phyloP scores from a whole-genome alignment of 35 echinoderm and acorn worm species.

The Eucidaris tribuloides region DNA sequence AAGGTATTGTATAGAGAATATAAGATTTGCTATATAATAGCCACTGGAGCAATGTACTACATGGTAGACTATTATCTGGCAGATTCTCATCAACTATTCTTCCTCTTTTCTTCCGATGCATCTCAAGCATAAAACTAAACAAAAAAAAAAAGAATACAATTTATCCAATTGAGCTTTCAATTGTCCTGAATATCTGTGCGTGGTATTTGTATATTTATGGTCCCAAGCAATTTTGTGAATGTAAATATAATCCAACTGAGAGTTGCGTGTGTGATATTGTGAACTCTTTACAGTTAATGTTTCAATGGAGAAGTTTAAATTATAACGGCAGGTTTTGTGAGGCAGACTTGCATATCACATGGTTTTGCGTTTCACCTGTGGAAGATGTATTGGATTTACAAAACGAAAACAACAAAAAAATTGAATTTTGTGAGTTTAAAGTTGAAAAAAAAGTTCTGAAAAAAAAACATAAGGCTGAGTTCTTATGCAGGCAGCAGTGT shows the following conservation, averaged over 20 bases:
- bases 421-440: too few species aligned
- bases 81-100: constrained; percentile 22
- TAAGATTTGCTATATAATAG: constrained; percentile 31
- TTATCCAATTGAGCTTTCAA: constrained; percentile 36
- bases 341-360: too few species aligned
- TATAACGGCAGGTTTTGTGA: not conserved
- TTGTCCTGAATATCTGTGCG: not conserved
- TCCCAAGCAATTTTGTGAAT: constrained; percentile 13
- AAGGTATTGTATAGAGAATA: constrained; percentile 26
- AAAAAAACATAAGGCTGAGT: constrained; percentile 18
- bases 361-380: too few species aligned
- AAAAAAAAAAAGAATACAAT: constrained; percentile 11
- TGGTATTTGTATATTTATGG: constrained; percentile 40
- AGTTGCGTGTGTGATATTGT: constrained; percentile 30
- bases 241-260: constrained; percentile 26
- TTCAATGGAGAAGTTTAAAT: not conserved
- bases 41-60: constrained; percentile 10
- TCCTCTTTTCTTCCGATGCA: constrained; percentile 31
- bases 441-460: not conserved
- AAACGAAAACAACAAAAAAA: too few species aligned
- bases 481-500: not conserved
- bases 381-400: too few species aligned
- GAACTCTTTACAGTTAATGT: constrained; percentile 26
- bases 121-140: not conserved
- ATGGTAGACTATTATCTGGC: too few species aligned